A percentile compares a stretch with the other conserved stretches of the same genome.
These are phyloP conservation scores for Galeopsomyia nigrocyanea DNA, from an alignment of 2,888 invertebrate genomes.

Conservation along the genomic window DNA sequence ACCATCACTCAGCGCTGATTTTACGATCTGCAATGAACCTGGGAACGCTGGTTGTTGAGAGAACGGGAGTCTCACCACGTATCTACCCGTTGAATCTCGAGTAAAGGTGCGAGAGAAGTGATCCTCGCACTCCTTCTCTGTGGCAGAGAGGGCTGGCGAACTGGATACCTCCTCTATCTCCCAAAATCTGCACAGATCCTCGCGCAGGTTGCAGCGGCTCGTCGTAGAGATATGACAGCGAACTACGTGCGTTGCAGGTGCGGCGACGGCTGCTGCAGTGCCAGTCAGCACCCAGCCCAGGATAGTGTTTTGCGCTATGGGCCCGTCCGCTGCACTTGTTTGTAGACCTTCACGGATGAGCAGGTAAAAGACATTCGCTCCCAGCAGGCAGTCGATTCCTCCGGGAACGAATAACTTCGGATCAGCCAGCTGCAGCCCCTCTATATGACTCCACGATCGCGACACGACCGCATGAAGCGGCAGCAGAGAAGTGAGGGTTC, in stretches of 20 bases:
- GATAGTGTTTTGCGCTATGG: constrained; percentile 3
- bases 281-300: constrained; percentile 13
- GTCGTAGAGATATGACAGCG: neutral
- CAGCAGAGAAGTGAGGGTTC: neutral
- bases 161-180: constrained; percentile 9
- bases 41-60: neutral
- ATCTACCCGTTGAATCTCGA: neutral
- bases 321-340: neutral
- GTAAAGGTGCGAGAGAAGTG: neutral
- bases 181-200: neutral
- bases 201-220: no score
- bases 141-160: neutral
- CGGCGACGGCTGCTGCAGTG: neutral
- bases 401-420: neutral
- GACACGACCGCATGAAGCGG: neutral
- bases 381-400: neutral
- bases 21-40: neutral
- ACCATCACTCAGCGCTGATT: neutral
- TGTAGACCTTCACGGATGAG: neutral
- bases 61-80: neutral
- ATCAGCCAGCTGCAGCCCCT: constrained; percentile 6
- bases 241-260: neutral
- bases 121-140: constrained; percentile 11
- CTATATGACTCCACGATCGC: neutral
- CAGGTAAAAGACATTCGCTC: neutral